A percentile compares a stretch with the other conserved stretches of the same genome.
These are phyloP conservation scores for Xestia rhomboidea DNA, from an alignment of 2,888 invertebrate genomes.

Conservation along the genomic window DNA sequence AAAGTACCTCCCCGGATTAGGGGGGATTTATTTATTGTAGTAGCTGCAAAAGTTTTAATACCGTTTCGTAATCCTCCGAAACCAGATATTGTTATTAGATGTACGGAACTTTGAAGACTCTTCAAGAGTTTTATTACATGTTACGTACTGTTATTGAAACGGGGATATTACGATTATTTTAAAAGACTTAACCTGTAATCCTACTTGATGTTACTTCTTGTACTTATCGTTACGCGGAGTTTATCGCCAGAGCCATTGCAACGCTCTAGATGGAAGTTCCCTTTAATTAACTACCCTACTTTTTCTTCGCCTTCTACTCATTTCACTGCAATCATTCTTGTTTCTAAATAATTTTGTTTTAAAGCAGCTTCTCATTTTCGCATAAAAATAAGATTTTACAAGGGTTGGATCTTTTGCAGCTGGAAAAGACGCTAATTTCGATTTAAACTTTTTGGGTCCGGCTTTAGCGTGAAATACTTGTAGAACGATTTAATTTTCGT, in stretches of 20 bases:
- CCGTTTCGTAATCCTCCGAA: constrained; percentile 22
- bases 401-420: constrained; percentile 28
- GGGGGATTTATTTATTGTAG: constrained; percentile 12
- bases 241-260: constrained; percentile 54
- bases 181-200: constrained; percentile 50
- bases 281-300: constrained; percentile 79
- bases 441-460: constrained; percentile 44
- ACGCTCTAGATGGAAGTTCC: constrained; percentile 48
- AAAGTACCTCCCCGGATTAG: constrained; percentile 8
- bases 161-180: constrained; percentile 48
- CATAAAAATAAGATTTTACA: constrained; percentile 47
- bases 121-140: constrained; percentile 47
- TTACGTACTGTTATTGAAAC: constrained; percentile 33
- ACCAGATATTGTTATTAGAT: constrained; percentile 43
- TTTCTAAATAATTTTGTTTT: constrained; percentile 54
- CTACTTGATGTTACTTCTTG: constrained; percentile 47
- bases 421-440: constrained; percentile 44
- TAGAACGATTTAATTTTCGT: constrained; percentile 22
- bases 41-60: constrained; percentile 32
- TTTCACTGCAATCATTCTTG: constrained; percentile 71
- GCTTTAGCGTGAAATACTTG: constrained; percentile 29
- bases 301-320: constrained; percentile 70
- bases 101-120: constrained; percentile 35
- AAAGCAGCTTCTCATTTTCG: constrained; percentile 38
- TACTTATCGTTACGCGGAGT: constrained; percentile 54